Evolutionary conservation across 1,140 invertebrate species (phyloP).

Genomic region (Aphidius gifuensis): DNA sequence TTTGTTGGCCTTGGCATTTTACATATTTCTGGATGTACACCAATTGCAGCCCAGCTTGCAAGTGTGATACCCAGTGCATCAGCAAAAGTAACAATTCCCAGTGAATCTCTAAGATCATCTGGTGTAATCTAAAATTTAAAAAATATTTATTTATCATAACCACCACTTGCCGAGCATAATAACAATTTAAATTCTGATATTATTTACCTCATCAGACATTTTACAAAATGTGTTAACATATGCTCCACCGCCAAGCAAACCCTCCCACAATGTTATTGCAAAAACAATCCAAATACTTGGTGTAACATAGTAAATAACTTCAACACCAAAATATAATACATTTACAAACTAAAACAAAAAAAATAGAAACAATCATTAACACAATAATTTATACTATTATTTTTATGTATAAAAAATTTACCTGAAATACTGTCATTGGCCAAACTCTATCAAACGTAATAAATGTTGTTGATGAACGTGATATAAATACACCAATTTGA

Average conservation of each 20-base stretch:
- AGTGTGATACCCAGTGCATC: constrained; percentile 73
- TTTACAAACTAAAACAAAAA: constrained; percentile 62
- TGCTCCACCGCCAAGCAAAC: constrained; percentile 75
- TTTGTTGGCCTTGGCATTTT: constrained; percentile 48
- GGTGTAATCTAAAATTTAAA: constrained; percentile 52
- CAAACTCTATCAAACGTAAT: constrained; percentile 69
- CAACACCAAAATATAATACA: constrained; percentile 64
- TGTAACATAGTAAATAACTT: constrained; percentile 69
- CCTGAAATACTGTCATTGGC: constrained; percentile 76
- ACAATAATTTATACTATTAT: too few species aligned
- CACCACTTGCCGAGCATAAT: too few species aligned
- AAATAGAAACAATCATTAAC: neutral
- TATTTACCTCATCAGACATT: constrained; percentile 68
- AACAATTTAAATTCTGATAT: too few species aligned
- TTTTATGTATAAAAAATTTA: constrained; percentile 34
- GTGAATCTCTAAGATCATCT: constrained; percentile 61
- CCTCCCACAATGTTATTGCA: constrained; percentile 73
- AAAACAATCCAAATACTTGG: constrained; percentile 75
- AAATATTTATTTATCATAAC: neutral
- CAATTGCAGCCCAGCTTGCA: constrained; percentile 69
- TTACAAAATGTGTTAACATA: constrained; percentile 86
- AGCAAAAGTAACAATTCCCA: constrained; percentile 71
- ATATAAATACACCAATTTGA: constrained; percentile 84
- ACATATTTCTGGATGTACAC: constrained; percentile 73
- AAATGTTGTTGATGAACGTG: constrained; percentile 78